Base-by-base conservation (phyloP, 2,797 vertebrate genomes). In the Sitta carolinensis region DNA sequence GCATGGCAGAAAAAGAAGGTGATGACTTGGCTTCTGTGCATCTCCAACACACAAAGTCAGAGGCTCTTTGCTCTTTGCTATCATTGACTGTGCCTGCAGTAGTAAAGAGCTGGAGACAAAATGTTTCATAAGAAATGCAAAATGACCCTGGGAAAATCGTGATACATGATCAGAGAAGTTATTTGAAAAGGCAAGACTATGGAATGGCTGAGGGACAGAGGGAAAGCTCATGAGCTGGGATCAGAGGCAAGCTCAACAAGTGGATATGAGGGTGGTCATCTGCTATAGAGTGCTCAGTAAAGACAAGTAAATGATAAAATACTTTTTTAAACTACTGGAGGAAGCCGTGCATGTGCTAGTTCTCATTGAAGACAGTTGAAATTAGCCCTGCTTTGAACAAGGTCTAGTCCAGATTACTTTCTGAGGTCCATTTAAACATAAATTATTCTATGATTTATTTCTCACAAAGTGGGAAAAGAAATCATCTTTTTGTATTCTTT, bases 61-160 rank as follows among this genome's bases (percentile, higher is more conserved):
- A 92, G 90, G 27, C 15, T 57, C 48, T 84, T 84, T 80, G 36
- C 38, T 92, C 26, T 42, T 55, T 45, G n/a, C 10, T 82, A 38
- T 64, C 84, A 47, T 17, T 38, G 34, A 52, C 66, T 89, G 29
- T 66, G 47, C 40, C 75, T 77, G 58, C 47, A 67, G 29, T 15
- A 81, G 32, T 48, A 81, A 83, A 78, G 29, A 89, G 47, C 47
- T 96, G 84, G 77, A 68, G 42, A 76, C 48, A 93, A 92, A 91
- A 72, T 59, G 16, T 69, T 87, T 51, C 40, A 25, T 29, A n/a
- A 79, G 30, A 67, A 70, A 52, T 2, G 17, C 15, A 48, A 83
- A 59, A 55, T n/a, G 6, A 27, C 47, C 21, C 8, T 27, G 30
- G 12, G 48, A 50, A 79, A 84, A 74, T 29, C 47, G 74, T 43